Base-by-base conservation (phyloP, 2,888 invertebrate species). In the Eristalis intricaria region DNA sequence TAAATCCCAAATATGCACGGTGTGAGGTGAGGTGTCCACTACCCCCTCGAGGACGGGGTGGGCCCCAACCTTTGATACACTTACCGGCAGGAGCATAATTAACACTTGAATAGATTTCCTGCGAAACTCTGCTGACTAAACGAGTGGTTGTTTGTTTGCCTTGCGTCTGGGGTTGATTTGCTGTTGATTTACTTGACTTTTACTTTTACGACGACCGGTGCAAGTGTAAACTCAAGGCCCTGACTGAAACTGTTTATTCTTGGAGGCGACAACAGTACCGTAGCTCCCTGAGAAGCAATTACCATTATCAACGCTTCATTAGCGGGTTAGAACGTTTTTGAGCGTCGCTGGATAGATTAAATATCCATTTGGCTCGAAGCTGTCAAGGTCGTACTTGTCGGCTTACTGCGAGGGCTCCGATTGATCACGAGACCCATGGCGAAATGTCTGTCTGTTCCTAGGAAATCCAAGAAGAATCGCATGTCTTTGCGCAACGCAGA, bases 41-140 rank as follows among this genome's bases (percentile, higher is more conserved):
- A 69, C 76, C 77, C 85, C 60, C 43, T 75, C 8, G 66, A 32
- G 23, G 22, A 29, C 68, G 70, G 78, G 82, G 71, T 56, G 75
- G 61, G 40, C 69, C 43, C 23, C 63, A 70, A 82, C 82, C 83
- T 86, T 83, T 86, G 73, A 35, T 43, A 71, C 23, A 29, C 43
- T 64, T 43, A 74, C 43, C 26, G 71, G 40, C 40, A 74, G 50
- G 61, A 75, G 32, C 71, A 71, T 63, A 80, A 76, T 80, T 56
- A 70, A 79, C 13, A 26, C 26, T 15, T 38, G 61, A 80, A 75
- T 60, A 38, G 7, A 38, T 75, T 79, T 29, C 50, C 61, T 63
- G 73, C 26, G 8, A 71, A 38, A n/a, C 63, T 19, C 4, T 50
- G 32, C n/a, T 77, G 35, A 61, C 8, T 4, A 8, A 22, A 50